Base-by-base conservation (phyloP, 2,888 invertebrate genomes). In the Saturnia pavonia region DNA sequence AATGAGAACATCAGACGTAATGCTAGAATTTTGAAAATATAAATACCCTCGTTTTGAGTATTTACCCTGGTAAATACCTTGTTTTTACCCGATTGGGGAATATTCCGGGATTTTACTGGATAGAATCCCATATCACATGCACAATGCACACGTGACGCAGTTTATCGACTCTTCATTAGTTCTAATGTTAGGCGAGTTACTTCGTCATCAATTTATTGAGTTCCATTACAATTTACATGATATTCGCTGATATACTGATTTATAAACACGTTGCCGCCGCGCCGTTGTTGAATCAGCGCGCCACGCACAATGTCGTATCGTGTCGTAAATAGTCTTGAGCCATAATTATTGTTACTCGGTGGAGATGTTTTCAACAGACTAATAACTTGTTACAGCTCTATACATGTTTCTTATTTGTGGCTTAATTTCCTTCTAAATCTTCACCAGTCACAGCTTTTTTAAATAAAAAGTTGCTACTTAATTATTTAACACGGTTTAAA, bases 111-210 rank as follows among this genome's bases (percentile, higher is more conserved):
- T n/a, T n/a, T n/a, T n/a, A n/a, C n/a, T n/a, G n/a, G n/a, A n/a
- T n/a, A n/a, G n/a, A n/a, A n/a, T n/a, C n/a, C n/a, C n/a, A 60
- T 27, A 4, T 27, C 27, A 60, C 25, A 60, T 60, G 9, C 27
- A 27, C 27, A 27, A 60, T 60, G 9, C 27, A 14, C 57, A 27
- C 25, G 57, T 60, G 25, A 60, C 54, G 25, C 27, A 27, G 57
- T 60, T 60, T 27, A 60, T 60, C 27, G 25, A 25, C 25, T 60
- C 57, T 60, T 60, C 25, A 60, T 60, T 60, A 60, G 57, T 25
- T 60, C 57, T 60, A 60, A 60, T 60, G 57, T 27, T 60, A 60
- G 57, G 14, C 25, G 25, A 25, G 54, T 54, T 54, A 60, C 14
- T 60, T 14, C 14, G 16, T 6, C 25, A 60, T 60, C 14, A 60